Evolutionary conservation across 2,113 vertebrate genomes (phyloP).

Genomic region (Sylvietta virens): DNA sequence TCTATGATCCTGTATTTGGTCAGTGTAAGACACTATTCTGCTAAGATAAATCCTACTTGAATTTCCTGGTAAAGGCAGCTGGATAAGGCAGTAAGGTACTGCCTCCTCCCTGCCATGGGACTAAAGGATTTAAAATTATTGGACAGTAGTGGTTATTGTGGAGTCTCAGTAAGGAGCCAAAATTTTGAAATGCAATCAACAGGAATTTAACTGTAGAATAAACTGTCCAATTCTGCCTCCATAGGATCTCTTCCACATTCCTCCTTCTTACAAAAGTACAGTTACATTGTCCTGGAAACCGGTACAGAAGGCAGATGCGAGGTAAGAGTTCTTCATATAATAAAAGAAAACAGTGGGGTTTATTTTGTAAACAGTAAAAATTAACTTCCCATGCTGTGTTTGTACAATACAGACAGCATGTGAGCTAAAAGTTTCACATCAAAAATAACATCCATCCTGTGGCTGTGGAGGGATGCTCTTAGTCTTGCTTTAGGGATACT

Average conservation of each 20-base stretch:
- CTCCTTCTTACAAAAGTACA: conserved; percentile 97
- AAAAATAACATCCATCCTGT: not conserved
- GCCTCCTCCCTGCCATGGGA: not conserved
- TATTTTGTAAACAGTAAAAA: not conserved
- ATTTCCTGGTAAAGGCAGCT: not conserved
- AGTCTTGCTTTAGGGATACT: not conserved
- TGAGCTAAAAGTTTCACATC: not conserved
- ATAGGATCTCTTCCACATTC: conserved; percentile 98
- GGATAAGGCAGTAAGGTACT: not conserved
- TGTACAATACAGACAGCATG: not conserved
- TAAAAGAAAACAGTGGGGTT: not conserved
- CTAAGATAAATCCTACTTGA: not conserved
- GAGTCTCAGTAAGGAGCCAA: not conserved
- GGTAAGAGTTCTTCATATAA: conserved; percentile 64
- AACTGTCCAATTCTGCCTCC: conserved; percentile 34
- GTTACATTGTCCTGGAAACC: conserved; percentile 98
- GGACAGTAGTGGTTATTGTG: not conserved
- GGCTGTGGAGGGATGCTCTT: not conserved
- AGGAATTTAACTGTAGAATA: not conserved
- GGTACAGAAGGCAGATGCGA: conserved; percentile 89
- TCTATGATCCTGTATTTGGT: not conserved
- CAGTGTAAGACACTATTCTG: not conserved
- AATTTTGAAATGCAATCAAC: not conserved
- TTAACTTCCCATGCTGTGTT: not conserved
- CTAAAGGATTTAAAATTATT: not conserved